Evolutionary conservation across 2,113 vertebrate species (phyloP).

Genomic region (Tenrec ecaudatus): DNA sequence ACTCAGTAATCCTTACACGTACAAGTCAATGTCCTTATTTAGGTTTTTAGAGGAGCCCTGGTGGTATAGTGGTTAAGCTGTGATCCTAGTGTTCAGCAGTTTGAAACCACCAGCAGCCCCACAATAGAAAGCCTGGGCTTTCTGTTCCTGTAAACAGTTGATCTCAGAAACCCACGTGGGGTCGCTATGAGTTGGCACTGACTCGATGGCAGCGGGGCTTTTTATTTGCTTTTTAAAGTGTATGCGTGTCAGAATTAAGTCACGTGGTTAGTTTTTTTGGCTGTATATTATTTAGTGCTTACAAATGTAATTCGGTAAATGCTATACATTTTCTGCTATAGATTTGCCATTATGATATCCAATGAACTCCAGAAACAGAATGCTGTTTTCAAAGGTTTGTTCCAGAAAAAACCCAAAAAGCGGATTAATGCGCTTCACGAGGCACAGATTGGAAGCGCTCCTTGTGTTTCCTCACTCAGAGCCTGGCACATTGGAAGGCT

Average conservation of each 20-base stretch:
- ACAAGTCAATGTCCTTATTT: background rate
- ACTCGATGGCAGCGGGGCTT: too few species aligned
- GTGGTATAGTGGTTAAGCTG: too few species aligned
- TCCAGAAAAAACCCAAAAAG: background rate
- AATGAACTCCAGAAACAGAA: background rate
- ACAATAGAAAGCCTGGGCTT: too few species aligned
- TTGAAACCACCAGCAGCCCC: too few species aligned
- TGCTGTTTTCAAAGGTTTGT: background rate
- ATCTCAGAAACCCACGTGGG: too few species aligned
- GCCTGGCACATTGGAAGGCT: background rate
- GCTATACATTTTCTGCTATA: background rate
- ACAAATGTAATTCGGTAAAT: background rate
- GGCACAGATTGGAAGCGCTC: background rate
- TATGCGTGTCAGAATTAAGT: background rate
- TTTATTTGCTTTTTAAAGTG: background rate
- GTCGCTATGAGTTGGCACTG: too few species aligned
- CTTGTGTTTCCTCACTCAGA: background rate
- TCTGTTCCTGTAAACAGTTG: too few species aligned
- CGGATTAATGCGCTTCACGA: background rate
- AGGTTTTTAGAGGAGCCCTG: too few species aligned
- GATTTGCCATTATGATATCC: background rate
- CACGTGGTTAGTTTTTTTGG: background rate
- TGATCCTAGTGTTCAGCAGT: too few species aligned
- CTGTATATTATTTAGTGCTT: background rate
- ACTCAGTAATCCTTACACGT: background rate